Base-by-base conservation (phyloP, 2,888 invertebrate species). In the Drosophila mayaguana region DNA sequence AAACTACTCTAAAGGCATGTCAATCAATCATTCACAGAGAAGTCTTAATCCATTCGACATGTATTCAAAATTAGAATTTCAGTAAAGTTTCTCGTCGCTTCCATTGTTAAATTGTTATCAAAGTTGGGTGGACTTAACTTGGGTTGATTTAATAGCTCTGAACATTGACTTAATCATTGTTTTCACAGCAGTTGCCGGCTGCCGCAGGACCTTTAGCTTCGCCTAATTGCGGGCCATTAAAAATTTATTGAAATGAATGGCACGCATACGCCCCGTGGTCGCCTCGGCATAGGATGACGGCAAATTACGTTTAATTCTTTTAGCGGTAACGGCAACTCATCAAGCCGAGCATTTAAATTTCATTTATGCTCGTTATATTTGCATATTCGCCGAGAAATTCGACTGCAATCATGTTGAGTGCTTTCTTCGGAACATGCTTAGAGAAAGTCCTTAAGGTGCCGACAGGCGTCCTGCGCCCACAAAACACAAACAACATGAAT, bases 321-420 rank as follows among this genome's bases (percentile, higher is more conserved):
- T 77, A 72, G 67, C 89, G 70, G 81, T 83, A 88, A 75, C 77
- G 75, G 77, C 81, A 79, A 81, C 89, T 83, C 89, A 84, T 84
- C 84, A 88, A 83, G 79, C 72, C 79, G 73, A 88, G 89, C 86
- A 87, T 83, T 81, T 76, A 81, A 83, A 79, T 81, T 86, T 72
- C 68, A 75, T 83, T 86, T 75, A 76, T 66, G 66, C 63, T 60
- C 72, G 51, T 59, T 64, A 76, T 80, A 70, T 85, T 83, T 81
- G 74, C 81, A 84, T 81, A 75, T 69, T 75, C 73, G 60, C 67
- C 64, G 43, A 14, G 54, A 57, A 63, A 28, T 53, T 62, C 53
- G 25, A 40, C 64, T 71, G 83, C 89, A 84, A 84, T 84, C 84
- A 88, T 83, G 36, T 60, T 83, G 68, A 84, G 89, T 86, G 84